These are phyloP conservation scores for Schizotus pectinicornis DNA, from an alignment of 2,888 invertebrate genomes.

Conservation along the genomic window DNA sequence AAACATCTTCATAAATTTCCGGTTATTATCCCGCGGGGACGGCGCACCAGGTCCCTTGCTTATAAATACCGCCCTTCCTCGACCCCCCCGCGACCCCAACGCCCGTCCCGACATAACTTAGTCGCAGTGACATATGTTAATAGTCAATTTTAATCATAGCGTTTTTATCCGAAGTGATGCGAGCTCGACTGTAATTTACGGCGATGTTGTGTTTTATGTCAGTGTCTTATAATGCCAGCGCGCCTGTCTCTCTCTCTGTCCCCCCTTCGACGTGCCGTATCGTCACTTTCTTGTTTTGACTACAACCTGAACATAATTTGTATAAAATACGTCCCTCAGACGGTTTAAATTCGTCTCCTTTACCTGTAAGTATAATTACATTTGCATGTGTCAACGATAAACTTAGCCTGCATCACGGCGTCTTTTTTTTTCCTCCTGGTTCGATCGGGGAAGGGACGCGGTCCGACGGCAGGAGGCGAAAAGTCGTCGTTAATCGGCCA, in stretches of 20 bases:
- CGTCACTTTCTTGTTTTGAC: constrained; percentile 22
- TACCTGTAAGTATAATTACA: constrained; percentile 38
- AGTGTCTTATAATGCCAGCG: constrained; percentile 16
- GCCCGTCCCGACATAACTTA: constrained; percentile 19
- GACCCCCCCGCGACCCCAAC: constrained; percentile 26
- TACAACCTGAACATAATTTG: constrained; percentile 28
- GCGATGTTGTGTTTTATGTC: constrained; percentile 29
- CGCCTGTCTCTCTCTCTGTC: constrained; percentile 12
- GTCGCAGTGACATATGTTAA: constrained; percentile 42
- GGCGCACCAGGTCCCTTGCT: constrained; percentile 18
- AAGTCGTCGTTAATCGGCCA: constrained; percentile 4
- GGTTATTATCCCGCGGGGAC: constrained; percentile 44
- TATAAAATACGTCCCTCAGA: constrained; percentile 32
- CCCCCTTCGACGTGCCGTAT: constrained; percentile 10
- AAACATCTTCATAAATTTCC: constrained; percentile 49
- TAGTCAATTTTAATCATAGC: constrained; percentile 45
- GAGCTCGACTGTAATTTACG: constrained; percentile 34
- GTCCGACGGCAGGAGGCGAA: constrained; percentile 3
- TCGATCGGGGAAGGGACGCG: constrained; percentile 5
- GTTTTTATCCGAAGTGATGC: constrained; percentile 39
- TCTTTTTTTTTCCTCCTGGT: constrained; percentile 2
- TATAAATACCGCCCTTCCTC: constrained; percentile 22
- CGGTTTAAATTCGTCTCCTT: constrained; percentile 34
- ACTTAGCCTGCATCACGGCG: constrained; percentile 11
- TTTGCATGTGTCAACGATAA: constrained; percentile 42